Percentiles rank a stretch among this genome's conserved stretches.
phyloP scores from a whole-genome alignment of 1,140 invertebrate species.

The Ooceraea biroi region DNA sequence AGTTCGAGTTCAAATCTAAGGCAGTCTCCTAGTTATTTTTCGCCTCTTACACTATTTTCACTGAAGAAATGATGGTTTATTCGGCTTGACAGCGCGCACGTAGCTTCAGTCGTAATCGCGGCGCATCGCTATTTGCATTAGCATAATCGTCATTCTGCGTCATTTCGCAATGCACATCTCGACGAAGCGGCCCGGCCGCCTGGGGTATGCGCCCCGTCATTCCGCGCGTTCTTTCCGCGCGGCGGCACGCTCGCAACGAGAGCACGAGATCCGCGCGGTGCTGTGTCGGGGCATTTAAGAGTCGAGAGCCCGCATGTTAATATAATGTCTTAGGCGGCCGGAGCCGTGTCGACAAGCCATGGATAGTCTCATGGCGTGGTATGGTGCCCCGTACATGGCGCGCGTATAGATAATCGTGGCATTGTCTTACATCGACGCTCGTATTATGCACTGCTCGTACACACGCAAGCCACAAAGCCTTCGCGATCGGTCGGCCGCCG shows the following conservation, averaged over 20 bases:
- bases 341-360: conserved; percentile 76
- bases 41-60: too few relatives aligned
- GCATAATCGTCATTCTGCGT: conserved; percentile 7
- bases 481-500: conserved; percentile 57
- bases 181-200: background rate
- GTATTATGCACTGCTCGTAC: conserved; percentile 47
- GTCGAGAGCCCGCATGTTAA: conserved; percentile 71
- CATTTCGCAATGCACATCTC: background rate
- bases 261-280: conserved; percentile 7
- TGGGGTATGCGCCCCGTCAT: background rate
- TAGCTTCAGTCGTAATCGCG: background rate
- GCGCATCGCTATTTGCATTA: conserved; percentile 2
- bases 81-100: background rate
- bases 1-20: too few relatives aligned
- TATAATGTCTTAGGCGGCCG: conserved; percentile 76
- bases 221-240: background rate
- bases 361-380: conserved; percentile 61
- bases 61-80: background rate
- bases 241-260: conserved; percentile 22
- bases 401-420: conserved; percentile 81
- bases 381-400: conserved; percentile 75
- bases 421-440: conserved; percentile 83
- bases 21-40: too few relatives aligned
- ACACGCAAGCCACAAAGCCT: conserved; percentile 55
- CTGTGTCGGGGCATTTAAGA: conserved; percentile 45